Base-by-base conservation (phyloP, 2,113 vertebrate genomes). In the Pogona vitticeps region DNA sequence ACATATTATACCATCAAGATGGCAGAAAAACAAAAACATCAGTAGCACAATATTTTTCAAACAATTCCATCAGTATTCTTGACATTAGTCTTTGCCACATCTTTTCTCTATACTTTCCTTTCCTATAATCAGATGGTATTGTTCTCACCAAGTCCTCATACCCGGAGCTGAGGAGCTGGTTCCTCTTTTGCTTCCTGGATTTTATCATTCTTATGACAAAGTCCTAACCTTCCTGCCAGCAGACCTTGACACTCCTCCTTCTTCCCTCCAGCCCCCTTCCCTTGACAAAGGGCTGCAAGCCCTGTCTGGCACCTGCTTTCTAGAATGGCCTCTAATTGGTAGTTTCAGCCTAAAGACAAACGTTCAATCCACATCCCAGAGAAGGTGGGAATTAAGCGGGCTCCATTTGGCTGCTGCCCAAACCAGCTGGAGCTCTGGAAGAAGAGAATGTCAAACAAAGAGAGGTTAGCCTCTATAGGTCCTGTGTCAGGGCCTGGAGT, bases 301-400 rank as follows among this genome's bases (percentile, higher is more conserved):
- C 56, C 65, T 6, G 93, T 95, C 95, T 95, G 94, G 90, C 94
- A 94, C 89, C 93, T 59, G 88, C 82, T 90, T 91, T 85, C 92
- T 72, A 81, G 75, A 77, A 70, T 56, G 71, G 65, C 46, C 78
- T 70, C 83, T 91, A 93, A 92, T 89, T 91, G 88, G 88, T 1
- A 6, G 17, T 26, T 3, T 79, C 79, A 91, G 81, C 73, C 28
- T 28, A 58, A 93, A 90, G 86, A 65, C 92, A 88, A 86, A 88
- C 83, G 67, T 61, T 23, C 83, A 96, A 94, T 95, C 92, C 94
- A 95, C 95, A 95, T 93, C 80, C 78, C 7, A 0, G 38, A n/a
- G 14, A 91, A 91, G 84, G 84, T 90, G 94, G 85, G 84, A 88
- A 95, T 78, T 91, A 85, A 79, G 58, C 80, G 33, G 88, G 82